These are phyloP conservation scores for Diloba caeruleocephala DNA, from an alignment of 2,888 invertebrate genomes.

Conservation along the genomic window DNA sequence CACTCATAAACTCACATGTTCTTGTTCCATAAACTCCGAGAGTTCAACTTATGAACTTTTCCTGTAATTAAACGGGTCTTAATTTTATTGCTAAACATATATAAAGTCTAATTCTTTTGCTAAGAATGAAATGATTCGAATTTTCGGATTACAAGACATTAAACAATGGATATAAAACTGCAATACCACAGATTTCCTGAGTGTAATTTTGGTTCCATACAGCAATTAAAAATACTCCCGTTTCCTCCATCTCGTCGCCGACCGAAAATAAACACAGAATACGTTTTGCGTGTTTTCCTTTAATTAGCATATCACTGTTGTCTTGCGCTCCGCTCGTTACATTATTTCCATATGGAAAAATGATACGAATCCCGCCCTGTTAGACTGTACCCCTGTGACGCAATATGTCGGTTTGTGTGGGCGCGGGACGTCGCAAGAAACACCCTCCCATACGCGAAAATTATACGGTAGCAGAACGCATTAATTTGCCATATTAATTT, in stretches of 20 bases:
- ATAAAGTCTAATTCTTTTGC: constrained; percentile 11
- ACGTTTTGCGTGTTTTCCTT: constrained; percentile 84
- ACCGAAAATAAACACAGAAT: constrained; percentile 81
- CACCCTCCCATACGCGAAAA: constrained; percentile 81
- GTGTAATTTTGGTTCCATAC: constrained; percentile 29
- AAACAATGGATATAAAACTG: constrained; percentile 2
- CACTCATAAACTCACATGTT: constrained; percentile 81
- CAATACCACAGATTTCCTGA: constrained; percentile 11
- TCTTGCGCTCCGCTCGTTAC: constrained; percentile 83
- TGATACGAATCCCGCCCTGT: constrained; percentile 79
- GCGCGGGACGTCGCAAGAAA: constrained; percentile 76
- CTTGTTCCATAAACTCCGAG: constrained; percentile 62
- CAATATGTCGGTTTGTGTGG: constrained; percentile 63
- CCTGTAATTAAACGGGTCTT: constrained; percentile 66
- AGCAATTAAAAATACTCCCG: constrained; percentile 54
- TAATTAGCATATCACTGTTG: constrained; percentile 88
- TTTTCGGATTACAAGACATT: too few species aligned
- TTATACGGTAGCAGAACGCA: constrained; percentile 87
- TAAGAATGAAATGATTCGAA: not conserved
- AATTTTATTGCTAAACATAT: constrained; percentile 27
- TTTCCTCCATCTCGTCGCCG: constrained; percentile 70
- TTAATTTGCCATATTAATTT: constrained; percentile 90
- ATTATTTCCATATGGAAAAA: constrained; percentile 89
- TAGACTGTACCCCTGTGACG: constrained; percentile 51
- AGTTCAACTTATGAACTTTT: constrained; percentile 66